Evolutionary conservation across 2,113 vertebrate genomes (phyloP).

Genomic region (Urocynchramus pylzowi): DNA sequence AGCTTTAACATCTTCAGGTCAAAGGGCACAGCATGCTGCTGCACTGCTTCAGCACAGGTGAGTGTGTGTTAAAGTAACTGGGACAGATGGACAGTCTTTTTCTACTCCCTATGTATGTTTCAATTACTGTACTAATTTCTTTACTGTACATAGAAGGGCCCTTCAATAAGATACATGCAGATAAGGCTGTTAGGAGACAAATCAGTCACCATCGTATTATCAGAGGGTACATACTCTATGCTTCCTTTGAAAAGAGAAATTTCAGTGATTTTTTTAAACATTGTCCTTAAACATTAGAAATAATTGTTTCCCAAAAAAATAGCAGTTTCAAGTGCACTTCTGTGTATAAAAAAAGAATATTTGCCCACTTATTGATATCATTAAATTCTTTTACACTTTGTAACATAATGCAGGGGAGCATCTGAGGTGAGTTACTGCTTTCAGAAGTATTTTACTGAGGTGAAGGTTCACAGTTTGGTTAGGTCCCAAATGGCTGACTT

Average conservation of each 20-base stretch:
- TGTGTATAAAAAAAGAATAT: not conserved
- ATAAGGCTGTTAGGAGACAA: not conserved
- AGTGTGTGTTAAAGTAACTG: not conserved
- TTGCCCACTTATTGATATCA: not conserved
- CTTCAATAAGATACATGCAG: not conserved
- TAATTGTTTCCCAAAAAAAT: constrained; percentile 7
- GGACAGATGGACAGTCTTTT: not conserved
- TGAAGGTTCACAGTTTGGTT: not conserved
- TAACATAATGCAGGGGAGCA: not conserved
- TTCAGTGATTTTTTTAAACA: not conserved
- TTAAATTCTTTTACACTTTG: not conserved
- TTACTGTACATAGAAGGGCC: not conserved
- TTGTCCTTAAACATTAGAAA: not conserved
- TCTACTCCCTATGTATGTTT: not conserved
- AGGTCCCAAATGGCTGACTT: not conserved
- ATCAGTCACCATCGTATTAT: not conserved
- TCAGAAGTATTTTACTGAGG: not conserved
- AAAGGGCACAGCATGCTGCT: not conserved
- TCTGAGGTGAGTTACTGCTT: not conserved
- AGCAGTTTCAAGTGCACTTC: not conserved
- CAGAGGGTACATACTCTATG: not conserved
- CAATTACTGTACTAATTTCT: not conserved
- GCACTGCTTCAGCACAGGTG: not conserved
- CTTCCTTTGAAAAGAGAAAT: constrained; percentile 8
- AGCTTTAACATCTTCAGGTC: not conserved